phyloP scores from a whole-genome alignment of 2,888 invertebrate species.

The Scaptomyza polygonia region DNA sequence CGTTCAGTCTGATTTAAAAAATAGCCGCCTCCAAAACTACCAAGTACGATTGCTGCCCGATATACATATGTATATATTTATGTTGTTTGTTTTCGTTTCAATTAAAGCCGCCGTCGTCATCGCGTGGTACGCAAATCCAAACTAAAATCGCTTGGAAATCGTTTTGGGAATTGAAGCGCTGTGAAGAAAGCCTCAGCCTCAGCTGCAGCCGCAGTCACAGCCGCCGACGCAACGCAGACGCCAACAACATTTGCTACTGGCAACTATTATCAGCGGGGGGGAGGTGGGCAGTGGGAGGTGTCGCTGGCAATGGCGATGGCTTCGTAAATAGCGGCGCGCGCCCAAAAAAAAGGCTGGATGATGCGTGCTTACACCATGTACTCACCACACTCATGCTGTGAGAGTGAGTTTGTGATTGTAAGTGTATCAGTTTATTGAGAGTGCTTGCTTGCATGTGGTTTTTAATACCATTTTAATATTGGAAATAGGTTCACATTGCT shows the following conservation, averaged over 20 bases:
- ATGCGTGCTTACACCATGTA: slow-evolving; percentile 45
- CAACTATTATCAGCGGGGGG: slow-evolving; percentile 40
- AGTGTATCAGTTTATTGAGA: slow-evolving; percentile 10
- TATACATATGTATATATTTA: no score
- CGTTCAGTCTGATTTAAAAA: slow-evolving; percentile 18
- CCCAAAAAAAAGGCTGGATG: slow-evolving; percentile 59
- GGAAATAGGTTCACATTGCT: not conserved
- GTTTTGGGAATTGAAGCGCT: slow-evolving; percentile 80
- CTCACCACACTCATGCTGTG: slow-evolving; percentile 2
- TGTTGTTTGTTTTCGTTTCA: slow-evolving; percentile 48
- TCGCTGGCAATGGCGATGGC: slow-evolving; percentile 15
- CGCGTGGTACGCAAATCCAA: slow-evolving; percentile 84
- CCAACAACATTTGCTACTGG: slow-evolving; percentile 40
- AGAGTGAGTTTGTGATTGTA: not conserved
- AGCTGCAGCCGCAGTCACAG: slow-evolving; percentile 28
- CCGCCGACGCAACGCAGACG: slow-evolving; percentile 41
- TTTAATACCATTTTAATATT: not conserved
- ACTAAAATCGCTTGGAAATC: slow-evolving; percentile 83
- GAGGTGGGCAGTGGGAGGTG: slow-evolving; percentile 16
- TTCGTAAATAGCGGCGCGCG: slow-evolving; percentile 38
- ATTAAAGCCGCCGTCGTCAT: slow-evolving; percentile 83
- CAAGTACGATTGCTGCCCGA: slow-evolving; percentile 36
- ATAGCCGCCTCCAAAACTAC: slow-evolving; percentile 51
- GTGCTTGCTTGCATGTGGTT: slow-evolving; percentile 26
- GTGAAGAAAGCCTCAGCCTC: slow-evolving; percentile 68